Percentiles rank a stretch among this genome's conserved stretches.
phyloP scores from a whole-genome alignment of 2,888 invertebrate genomes.

The Encarsia formosa region DNA sequence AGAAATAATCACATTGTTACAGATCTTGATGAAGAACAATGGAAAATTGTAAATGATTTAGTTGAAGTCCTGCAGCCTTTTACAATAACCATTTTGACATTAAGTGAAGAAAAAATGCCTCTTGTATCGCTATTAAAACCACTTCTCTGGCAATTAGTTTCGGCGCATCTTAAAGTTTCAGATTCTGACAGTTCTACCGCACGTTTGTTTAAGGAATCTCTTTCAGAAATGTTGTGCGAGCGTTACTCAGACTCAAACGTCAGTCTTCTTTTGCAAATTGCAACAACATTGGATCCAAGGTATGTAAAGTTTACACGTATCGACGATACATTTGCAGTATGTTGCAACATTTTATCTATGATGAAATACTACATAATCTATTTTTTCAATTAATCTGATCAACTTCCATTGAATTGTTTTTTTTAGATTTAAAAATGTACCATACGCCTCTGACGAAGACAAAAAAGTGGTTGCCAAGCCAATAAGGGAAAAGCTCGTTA shows the following conservation, averaged over 20 bases:
- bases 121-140: slow-evolving; percentile 54
- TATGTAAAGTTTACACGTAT: slow-evolving; percentile 21
- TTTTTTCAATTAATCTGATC: background rate
- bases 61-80: slow-evolving; percentile 52
- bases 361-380: too few species aligned
- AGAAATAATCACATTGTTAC: slow-evolving; percentile 44
- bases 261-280: slow-evolving; percentile 49
- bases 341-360: background rate
- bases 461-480: slow-evolving; percentile 45
- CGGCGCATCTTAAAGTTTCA: slow-evolving; percentile 50
- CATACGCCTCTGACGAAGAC: slow-evolving; percentile 51
- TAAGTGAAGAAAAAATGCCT: slow-evolving; percentile 54
- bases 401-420: background rate
- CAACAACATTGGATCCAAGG: slow-evolving; percentile 53
- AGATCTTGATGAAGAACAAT: slow-evolving; percentile 47
- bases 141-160: slow-evolving; percentile 53
- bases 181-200: slow-evolving; percentile 46
- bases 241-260: slow-evolving; percentile 49
- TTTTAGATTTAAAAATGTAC: slow-evolving; percentile 51
- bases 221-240: slow-evolving; percentile 47
- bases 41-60: slow-evolving; percentile 51
- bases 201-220: slow-evolving; percentile 46
- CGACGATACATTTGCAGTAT: background rate
- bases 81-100: slow-evolving; percentile 53
- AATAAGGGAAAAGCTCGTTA: slow-evolving; percentile 49